Base-by-base conservation (phyloP, 1,140 invertebrate species). In the Euglossa dilemma region DNA sequence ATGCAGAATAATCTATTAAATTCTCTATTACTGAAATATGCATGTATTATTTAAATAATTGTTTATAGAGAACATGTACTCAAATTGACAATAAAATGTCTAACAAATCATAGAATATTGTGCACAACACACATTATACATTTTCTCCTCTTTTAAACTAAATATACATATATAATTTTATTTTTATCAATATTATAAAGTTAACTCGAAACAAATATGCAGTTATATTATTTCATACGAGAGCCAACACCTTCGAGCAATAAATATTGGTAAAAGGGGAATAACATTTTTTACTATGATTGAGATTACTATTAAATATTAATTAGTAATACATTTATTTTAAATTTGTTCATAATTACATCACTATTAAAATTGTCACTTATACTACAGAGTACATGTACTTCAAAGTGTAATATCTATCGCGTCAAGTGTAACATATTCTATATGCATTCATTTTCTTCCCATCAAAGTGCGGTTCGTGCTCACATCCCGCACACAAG, bases 401-500 rank as follows among this genome's bases (percentile, higher is more conserved):
- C 50, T 23, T n/a, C 43, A 45, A 18, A 11, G n/a, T 66, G 47
- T 5, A 8, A 25, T 45, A 12, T 7, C 50, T 6, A 16, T 45
- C n/a, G 14, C 25, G 25, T 61, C 54, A 56, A 6, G 7, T 61
- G 1, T 50, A 45, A 45, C 23, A 36, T 64, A 18, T n/a, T n/a
- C n/a, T 16, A 28, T 63, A 45, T 45, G 59, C 77, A 77, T 69
- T 89, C 77, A 77, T 69, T 89, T 85, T 52, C 76, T 80, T 80
- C 72, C 52, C 47, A 81, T 67, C 70, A 64, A 81, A 85, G 69
- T 84, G 84, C 85, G 72, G 82, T 89, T 88, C 86, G 86, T 89
- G 87, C 90, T 92, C 91, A 92, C 91, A 92, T 91, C 90, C 90
- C 91, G 90, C 89, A 91, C 87, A 86, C 86, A 87, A 89, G 86